These are phyloP conservation scores for Hirtodrosophila trivittata DNA, from an alignment of 2,888 invertebrate species.

Conservation along the genomic window DNA sequence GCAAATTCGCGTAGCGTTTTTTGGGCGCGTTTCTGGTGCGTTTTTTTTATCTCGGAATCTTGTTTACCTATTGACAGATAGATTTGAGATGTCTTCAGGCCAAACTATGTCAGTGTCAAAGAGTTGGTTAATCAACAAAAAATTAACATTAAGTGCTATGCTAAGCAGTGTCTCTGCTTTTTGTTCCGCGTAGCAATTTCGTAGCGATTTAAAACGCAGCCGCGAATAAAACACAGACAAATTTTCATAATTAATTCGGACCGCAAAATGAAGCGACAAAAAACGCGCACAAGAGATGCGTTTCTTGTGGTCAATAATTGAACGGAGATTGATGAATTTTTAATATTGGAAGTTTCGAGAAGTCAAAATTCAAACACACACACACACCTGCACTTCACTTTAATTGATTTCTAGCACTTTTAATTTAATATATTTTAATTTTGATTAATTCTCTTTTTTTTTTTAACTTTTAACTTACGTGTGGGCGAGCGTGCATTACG, in stretches of 20 bases:
- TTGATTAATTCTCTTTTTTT: background rate
- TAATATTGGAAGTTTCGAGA: conserved; percentile 50
- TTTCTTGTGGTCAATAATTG: conserved; percentile 18
- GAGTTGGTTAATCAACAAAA: conserved; percentile 44
- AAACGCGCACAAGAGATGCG: conserved; percentile 31
- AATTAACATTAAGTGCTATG: conserved; percentile 67
- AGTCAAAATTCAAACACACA: conserved; percentile 1
- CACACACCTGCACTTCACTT: too few species aligned
- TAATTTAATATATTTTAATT: conserved; percentile 17
- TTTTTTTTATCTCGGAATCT: conserved; percentile 2
- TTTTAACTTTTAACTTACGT: conserved; percentile 83
- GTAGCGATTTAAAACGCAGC: conserved; percentile 31
- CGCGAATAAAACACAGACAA: conserved; percentile 14
- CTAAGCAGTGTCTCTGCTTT: conserved; percentile 46
- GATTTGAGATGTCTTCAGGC: conserved; percentile 36
- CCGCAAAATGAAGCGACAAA: conserved; percentile 21
- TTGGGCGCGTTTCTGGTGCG: conserved; percentile 17
- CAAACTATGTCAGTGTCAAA: conserved; percentile 67
- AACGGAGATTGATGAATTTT: conserved; percentile 31
- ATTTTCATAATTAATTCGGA: conserved; percentile 61
- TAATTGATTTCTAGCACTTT: conserved; percentile 12
- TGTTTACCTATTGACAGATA: conserved; percentile 18
- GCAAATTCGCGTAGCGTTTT: conserved; percentile 13
- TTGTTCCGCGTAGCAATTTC: conserved; percentile 45
- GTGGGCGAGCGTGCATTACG: conserved; percentile 83